Conservation (phyloP, 2,888 invertebrate genomes). For the Epiperipatus broadwayi region DNA sequence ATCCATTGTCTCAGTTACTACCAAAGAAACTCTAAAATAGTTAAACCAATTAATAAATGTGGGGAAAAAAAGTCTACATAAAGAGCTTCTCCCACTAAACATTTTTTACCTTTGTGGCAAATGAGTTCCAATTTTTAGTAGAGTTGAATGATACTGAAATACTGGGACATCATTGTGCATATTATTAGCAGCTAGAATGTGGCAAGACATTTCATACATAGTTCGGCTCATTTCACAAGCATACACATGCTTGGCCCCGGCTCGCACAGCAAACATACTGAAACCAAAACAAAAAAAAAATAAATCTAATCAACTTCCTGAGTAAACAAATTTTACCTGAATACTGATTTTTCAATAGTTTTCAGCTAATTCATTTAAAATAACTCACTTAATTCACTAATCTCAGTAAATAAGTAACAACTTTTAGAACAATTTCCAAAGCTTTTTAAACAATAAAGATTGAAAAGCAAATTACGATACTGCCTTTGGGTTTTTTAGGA, state of each 20-base stretch:
- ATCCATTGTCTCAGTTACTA: slow-evolving; percentile 61
- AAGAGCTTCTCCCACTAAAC: slow-evolving; percentile 1
- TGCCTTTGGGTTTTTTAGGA: no score
- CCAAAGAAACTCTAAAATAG: slow-evolving; percentile 34
- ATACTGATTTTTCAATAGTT: no score
- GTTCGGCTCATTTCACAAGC: slow-evolving; percentile 47
- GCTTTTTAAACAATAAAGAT: no score
- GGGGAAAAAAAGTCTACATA: slow-evolving; percentile 6
- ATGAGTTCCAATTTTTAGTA: slow-evolving; percentile 35
- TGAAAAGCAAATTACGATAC: no score
- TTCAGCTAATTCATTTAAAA: no score
- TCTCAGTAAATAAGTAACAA: no score
- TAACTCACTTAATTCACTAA: no score
- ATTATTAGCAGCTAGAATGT: slow-evolving; percentile 35
- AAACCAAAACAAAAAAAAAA: slow-evolving; percentile 15
- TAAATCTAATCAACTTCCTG: no score
- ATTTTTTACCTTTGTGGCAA: slow-evolving; percentile 34
- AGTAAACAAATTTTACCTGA: no score
- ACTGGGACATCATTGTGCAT: slow-evolving; percentile 31
- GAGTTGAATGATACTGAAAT: slow-evolving; percentile 40
- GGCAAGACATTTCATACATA: slow-evolving; percentile 42
- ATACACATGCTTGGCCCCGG: slow-evolving; percentile 37
- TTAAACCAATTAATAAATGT: slow-evolving; percentile 15
- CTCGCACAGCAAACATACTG: slow-evolving; percentile 42
- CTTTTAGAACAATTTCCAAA: no score